phyloP scores from a whole-genome alignment of 37 sponge, comb jelly and placozoan species.

The Aplysina aerophoba region DNA sequence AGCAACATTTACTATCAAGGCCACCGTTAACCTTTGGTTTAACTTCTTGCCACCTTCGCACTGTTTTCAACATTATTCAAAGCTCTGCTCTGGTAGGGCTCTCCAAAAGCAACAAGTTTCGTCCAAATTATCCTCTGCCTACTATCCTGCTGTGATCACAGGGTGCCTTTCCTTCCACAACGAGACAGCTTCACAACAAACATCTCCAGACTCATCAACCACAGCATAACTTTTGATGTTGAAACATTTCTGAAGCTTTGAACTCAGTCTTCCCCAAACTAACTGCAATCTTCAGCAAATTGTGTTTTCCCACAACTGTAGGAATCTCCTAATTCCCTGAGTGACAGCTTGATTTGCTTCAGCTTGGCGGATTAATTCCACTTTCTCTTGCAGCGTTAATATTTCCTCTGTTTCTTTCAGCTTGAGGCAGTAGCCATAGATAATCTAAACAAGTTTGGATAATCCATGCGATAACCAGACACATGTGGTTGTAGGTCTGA shows the following conservation, averaged over 20 bases:
- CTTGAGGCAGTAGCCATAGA: constrained; percentile 7
- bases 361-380: constrained; percentile 32
- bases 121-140: constrained; percentile 21
- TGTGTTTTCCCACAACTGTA: constrained; percentile 61
- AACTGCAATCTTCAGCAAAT: constrained; percentile 59
- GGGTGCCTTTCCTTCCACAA: constrained; percentile 15
- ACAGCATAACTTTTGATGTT: constrained; percentile 37
- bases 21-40: constrained; percentile 68
- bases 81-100: constrained; percentile 70
- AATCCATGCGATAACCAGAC: no score
- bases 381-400: constrained; percentile 42
- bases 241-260: constrained; percentile 5
- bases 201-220: constrained; percentile 52
- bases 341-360: constrained; percentile 13
- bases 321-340: constrained; percentile 48
- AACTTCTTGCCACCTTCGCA: constrained; percentile 65
- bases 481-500: no score
- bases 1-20: constrained; percentile 68
- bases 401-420: constrained; percentile 25
- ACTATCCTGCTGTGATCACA: not conserved
- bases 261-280: constrained; percentile 52
- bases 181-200: not conserved
- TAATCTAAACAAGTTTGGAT: no score
- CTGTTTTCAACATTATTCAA: constrained; percentile 56
- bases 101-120: constrained; percentile 49